phyloP scores from a whole-genome alignment of 2,113 vertebrate species.

The Apteryx owenii region DNA sequence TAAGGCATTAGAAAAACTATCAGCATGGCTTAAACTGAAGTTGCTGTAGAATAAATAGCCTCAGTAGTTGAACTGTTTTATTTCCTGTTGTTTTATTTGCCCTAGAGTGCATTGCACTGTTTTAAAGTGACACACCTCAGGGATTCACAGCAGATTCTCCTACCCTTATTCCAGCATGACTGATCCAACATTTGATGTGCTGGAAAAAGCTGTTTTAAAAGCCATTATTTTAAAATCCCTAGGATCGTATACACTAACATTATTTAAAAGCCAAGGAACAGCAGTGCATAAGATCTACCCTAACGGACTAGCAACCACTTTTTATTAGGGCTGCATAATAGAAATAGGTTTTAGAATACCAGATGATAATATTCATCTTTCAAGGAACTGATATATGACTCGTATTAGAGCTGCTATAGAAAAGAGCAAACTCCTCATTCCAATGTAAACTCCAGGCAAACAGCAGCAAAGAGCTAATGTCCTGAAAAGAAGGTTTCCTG shows the following conservation, averaged over 20 bases:
- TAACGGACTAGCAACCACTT: neutral
- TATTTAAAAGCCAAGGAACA: neutral
- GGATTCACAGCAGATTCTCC: conserved; percentile 27
- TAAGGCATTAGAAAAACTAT: conserved; percentile 62
- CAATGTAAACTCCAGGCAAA: neutral
- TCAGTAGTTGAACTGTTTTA: conserved; percentile 20
- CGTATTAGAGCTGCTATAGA: neutral
- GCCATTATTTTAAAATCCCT: neutral
- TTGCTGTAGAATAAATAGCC: conserved; percentile 57
- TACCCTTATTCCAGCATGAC: neutral
- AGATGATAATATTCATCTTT: neutral
- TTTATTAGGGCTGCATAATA: neutral
- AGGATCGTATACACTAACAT: neutral
- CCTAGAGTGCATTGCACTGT: conserved; percentile 12
- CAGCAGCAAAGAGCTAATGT: neutral
- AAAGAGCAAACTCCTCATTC: neutral
- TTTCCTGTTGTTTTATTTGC: conserved; percentile 54
- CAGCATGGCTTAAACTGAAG: conserved; percentile 59
- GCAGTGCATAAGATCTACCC: neutral
- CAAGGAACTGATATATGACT: neutral
- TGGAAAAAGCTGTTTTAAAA: conserved; percentile 33
- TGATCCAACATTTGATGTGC: neutral
- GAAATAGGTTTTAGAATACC: neutral
- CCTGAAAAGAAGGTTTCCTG: neutral
- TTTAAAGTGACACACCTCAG: conserved; percentile 12